Conservation (phyloP, 2,113 vertebrate genomes). For the Saccopteryx bilineata region DNA sequence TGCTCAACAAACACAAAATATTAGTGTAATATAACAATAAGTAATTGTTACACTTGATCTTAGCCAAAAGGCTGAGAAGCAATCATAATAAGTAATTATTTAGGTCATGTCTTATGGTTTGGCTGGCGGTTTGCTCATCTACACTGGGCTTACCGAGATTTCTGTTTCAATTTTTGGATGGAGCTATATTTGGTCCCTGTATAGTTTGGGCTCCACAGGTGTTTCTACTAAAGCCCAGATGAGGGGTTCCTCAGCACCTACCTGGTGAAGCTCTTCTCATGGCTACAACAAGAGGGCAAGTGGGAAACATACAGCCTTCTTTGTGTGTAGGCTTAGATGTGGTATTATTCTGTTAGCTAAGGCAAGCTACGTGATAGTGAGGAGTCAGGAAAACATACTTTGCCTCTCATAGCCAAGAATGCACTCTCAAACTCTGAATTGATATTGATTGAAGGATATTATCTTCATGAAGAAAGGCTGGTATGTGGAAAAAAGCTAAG, state of each 20-base stretch:
- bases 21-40: not conserved
- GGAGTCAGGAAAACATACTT: not conserved
- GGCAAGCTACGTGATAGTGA: not conserved
- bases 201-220: not conserved
- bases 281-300: not conserved
- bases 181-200: not conserved
- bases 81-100: not conserved
- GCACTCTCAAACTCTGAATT: not conserved
- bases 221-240: not conserved
- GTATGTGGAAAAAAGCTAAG: not conserved
- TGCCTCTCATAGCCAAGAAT: not conserved
- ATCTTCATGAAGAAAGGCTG: slow-evolving; percentile 40
- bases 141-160: not conserved
- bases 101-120: not conserved
- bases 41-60: not conserved
- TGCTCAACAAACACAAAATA: not conserved
- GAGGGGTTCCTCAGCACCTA: not conserved
- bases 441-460: not conserved
- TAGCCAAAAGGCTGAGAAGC: too few species aligned
- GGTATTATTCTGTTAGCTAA: not conserved
- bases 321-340: not conserved
- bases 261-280: not conserved
- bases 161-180: not conserved
- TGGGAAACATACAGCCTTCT: not conserved
- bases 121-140: not conserved